These are phyloP conservation scores for Orchestia grillus DNA, from an alignment of 1,140 invertebrate species.

Conservation along the genomic window DNA sequence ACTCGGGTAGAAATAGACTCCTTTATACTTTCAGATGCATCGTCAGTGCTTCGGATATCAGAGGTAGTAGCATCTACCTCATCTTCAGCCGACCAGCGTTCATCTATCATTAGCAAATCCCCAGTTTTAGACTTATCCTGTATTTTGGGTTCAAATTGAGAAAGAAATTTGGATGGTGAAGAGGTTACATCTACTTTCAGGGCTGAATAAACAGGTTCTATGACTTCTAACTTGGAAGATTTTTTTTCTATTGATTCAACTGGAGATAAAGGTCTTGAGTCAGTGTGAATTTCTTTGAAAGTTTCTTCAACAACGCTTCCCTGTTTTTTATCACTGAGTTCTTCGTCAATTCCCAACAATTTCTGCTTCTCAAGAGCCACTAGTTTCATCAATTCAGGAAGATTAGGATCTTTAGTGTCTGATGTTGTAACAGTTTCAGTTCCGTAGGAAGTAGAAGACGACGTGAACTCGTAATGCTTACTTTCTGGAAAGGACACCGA, in stretches of 20 bases:
- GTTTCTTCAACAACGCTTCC: too few relatives aligned
- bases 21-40: too few relatives aligned
- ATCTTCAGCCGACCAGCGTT: neutral
- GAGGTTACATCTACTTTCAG: constrained; percentile 9
- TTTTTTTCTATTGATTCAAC: neutral
- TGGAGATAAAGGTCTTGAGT: too few relatives aligned
- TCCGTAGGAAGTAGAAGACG: too few relatives aligned
- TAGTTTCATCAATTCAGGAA: constrained; percentile 16
- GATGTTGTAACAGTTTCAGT: too few relatives aligned
- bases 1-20: neutral
- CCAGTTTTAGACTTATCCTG: neutral
- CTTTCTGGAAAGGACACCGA: too few relatives aligned
- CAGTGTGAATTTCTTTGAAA: too few relatives aligned
- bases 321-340: too few relatives aligned
- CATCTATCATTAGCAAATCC: neutral
- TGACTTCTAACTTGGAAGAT: neutral
- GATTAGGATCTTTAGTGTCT: neutral
- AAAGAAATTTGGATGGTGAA: neutral
- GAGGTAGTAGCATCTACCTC: neutral
- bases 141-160: neutral
- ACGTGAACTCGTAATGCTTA: too few relatives aligned
- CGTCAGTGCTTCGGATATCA: neutral
- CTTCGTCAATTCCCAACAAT: too few relatives aligned
- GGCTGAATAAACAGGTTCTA: neutral
- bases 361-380: neutral